Conservation (phyloP, 2,888 invertebrate species). For the Tetragonula carbonaria region DNA sequence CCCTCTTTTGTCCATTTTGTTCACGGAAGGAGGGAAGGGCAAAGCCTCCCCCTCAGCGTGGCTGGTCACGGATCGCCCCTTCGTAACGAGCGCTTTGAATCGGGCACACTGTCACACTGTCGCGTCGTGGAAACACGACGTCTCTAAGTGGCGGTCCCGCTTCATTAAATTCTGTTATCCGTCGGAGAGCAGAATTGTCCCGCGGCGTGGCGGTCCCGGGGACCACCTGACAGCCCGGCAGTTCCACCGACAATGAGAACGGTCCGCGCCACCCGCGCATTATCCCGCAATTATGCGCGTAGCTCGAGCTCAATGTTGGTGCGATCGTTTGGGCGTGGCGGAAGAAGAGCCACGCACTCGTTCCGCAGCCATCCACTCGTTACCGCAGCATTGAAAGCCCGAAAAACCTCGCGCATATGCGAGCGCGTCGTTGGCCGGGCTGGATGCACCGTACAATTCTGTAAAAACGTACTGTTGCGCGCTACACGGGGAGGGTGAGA, state of each 20-base stretch:
- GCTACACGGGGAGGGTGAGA: neutral
- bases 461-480: neutral
- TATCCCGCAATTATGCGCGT: slow-evolving; percentile 56
- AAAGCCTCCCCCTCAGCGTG: slow-evolving; percentile 19
- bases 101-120: slow-evolving; percentile 63
- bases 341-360: slow-evolving; percentile 36
- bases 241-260: slow-evolving; percentile 41
- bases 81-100: slow-evolving; percentile 66
- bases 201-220: slow-evolving; percentile 25
- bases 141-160: slow-evolving; percentile 64
- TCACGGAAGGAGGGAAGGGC: slow-evolving; percentile 35
- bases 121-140: slow-evolving; percentile 58
- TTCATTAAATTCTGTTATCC: slow-evolving; percentile 71
- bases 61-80: slow-evolving; percentile 54
- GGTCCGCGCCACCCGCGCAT: slow-evolving; percentile 56
- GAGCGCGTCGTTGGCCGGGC: neutral
- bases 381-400: slow-evolving; percentile 45
- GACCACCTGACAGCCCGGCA: slow-evolving; percentile 55
- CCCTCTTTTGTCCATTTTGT: slow-evolving; percentile 27
- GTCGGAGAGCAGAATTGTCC: slow-evolving; percentile 55
- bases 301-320: neutral
- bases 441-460: neutral
- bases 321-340: slow-evolving; percentile 33
- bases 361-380: slow-evolving; percentile 43
- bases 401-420: slow-evolving; percentile 41